Evolutionary conservation across 2,113 vertebrate species (phyloP).

Genomic region (Tetrax tetrax): DNA sequence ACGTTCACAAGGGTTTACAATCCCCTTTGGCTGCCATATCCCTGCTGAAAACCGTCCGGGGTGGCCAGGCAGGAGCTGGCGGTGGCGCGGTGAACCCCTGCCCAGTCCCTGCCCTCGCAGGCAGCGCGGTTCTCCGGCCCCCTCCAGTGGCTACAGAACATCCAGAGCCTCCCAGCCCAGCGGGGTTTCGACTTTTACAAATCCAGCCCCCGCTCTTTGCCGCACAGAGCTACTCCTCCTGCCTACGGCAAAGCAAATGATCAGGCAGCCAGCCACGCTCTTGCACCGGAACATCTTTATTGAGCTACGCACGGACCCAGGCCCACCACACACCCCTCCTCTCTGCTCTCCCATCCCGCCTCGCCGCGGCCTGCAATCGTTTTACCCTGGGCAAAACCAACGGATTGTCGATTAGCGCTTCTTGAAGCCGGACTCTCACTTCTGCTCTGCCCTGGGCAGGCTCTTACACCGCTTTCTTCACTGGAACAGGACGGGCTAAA

Average conservation of each 20-base stretch:
- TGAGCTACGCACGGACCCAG: not conserved
- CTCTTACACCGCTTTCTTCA: not conserved
- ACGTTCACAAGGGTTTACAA: not conserved
- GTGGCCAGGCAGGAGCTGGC: not conserved
- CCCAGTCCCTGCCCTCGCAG: not conserved
- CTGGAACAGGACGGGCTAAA: not conserved
- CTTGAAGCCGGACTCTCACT: not conserved
- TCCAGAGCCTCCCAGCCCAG: not conserved
- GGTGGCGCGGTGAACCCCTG: not conserved
- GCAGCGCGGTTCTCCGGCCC: constrained; percentile 37
- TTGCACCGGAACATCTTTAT: not conserved
- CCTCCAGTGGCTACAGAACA: constrained; percentile 42
- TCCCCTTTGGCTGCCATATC: not conserved
- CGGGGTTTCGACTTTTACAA: not conserved
- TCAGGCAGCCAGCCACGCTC: not conserved
- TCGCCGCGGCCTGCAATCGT: not conserved
- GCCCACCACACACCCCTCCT: not conserved
- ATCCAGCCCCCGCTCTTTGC: not conserved
- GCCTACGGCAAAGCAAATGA: not conserved
- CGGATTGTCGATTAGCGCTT: too few relatives aligned
- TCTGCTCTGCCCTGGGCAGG: not conserved
- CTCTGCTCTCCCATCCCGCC: not conserved
- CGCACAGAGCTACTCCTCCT: not conserved
- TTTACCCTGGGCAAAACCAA: not conserved
- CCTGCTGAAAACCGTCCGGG: not conserved